These are phyloP conservation scores for Pterostichus niger DNA, from an alignment of 2,888 invertebrate genomes.

Conservation along the genomic window DNA sequence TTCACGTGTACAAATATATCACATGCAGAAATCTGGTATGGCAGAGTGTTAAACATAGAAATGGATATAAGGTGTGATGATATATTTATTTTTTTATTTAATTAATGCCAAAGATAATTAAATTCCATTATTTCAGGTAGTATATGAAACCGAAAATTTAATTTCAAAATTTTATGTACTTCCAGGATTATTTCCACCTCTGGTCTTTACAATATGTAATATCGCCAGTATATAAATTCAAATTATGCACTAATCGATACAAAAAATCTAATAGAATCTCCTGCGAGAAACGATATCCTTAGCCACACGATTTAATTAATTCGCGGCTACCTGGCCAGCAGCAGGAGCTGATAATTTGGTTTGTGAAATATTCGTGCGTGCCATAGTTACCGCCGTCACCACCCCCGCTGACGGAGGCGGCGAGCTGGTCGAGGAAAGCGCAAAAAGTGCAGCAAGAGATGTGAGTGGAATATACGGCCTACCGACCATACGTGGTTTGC, in stretches of 20 bases:
- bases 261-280: slow-evolving; percentile 1
- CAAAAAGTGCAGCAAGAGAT: not conserved
- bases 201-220: too few relatives aligned
- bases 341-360: slow-evolving; percentile 1
- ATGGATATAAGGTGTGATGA: too few relatives aligned
- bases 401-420: not conserved
- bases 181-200: too few relatives aligned
- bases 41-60: too few relatives aligned
- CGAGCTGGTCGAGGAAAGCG: not conserved
- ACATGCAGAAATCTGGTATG: too few relatives aligned
- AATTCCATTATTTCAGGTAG: too few relatives aligned
- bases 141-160: not conserved
- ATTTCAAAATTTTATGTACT: not conserved
- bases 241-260: not conserved
- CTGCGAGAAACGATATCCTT: not conserved
- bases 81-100: too few relatives aligned
- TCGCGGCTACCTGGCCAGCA: not conserved
- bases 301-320: slow-evolving; percentile 1
- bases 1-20: too few relatives aligned
- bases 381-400: not conserved
- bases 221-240: too few relatives aligned
- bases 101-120: too few relatives aligned
- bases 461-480: not conserved
- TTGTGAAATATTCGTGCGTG: slow-evolving; percentile 1
- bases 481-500: not conserved